Evolutionary conservation across 1,140 invertebrate species (phyloP).

Genomic region (Leptonema lineaticorne): DNA sequence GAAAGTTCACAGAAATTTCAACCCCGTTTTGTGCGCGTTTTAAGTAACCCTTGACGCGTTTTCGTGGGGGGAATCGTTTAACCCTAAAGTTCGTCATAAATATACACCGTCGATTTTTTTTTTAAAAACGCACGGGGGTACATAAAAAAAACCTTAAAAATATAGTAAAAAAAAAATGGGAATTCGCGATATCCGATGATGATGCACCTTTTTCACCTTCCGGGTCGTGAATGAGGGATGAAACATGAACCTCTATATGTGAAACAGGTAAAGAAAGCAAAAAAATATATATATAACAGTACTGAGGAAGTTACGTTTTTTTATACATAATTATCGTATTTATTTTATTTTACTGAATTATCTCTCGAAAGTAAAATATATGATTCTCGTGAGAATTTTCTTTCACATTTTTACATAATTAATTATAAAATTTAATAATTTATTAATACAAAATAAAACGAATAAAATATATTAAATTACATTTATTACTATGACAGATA

Average conservation of each 20-base stretch:
- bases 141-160: no score
- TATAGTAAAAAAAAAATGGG: background rate
- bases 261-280: constrained; percentile 18
- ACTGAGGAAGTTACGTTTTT: no score
- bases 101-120: background rate
- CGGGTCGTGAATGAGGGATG: constrained; percentile 11
- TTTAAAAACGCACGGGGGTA: background rate
- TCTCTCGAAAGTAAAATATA: no score
- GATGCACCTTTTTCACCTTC: constrained; percentile 19
- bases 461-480: no score
- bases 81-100: constrained; percentile 21
- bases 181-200: constrained; percentile 23
- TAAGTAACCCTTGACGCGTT: constrained; percentile 17
- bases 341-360: no score
- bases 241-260: constrained; percentile 8
- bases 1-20: constrained; percentile 24
- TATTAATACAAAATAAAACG: no score
- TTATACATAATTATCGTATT: no score
- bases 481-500: no score
- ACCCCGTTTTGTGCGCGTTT: constrained; percentile 1
- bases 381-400: no score
- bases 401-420: no score
- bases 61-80: background rate
- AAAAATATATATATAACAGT: background rate
- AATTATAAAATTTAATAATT: no score